Evolutionary conservation across 2,888 invertebrate species (phyloP).

Genomic region (Callyntrura sp.): DNA sequence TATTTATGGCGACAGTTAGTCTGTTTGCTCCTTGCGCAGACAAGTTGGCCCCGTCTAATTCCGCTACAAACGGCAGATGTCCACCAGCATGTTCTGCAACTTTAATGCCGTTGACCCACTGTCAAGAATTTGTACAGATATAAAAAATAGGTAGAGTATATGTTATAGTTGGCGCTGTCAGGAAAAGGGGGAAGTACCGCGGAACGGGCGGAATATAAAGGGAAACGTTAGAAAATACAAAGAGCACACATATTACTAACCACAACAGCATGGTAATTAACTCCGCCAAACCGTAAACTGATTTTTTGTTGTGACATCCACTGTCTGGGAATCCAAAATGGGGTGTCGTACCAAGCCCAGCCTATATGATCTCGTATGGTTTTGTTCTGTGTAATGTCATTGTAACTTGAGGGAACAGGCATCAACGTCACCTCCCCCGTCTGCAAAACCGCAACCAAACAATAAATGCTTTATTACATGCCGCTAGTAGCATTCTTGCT

Average conservation of each 20-base stretch:
- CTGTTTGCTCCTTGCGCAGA: slow-evolving; percentile 90
- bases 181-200: not conserved
- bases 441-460: slow-evolving; percentile 85
- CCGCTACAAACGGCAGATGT: slow-evolving; percentile 97
- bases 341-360: slow-evolving; percentile 98
- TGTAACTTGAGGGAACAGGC: slow-evolving; percentile 99
- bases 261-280: slow-evolving; percentile 96
- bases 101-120: slow-evolving; percentile 93
- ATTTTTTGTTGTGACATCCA: slow-evolving; percentile 90
- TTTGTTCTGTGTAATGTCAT: slow-evolving; percentile 95
- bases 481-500: too few species aligned
- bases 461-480: slow-evolving; percentile 6
- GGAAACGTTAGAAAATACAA: not conserved
- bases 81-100: slow-evolving; percentile 96
- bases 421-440: slow-evolving; percentile 91
- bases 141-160: slow-evolving; percentile 32
- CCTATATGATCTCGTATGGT: slow-evolving; percentile 96
- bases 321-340: slow-evolving; percentile 91
- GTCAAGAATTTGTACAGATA: not conserved
- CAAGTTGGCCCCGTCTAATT: slow-evolving; percentile 89
- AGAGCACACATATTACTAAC: slow-evolving; percentile 87
- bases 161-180: not conserved
- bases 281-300: slow-evolving; percentile 96
- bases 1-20: slow-evolving; percentile 89
- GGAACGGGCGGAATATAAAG: too few species aligned